Evolutionary conservation across 2,797 vertebrate genomes (phyloP).

Genomic region (Sylvilagus floridanus): DNA sequence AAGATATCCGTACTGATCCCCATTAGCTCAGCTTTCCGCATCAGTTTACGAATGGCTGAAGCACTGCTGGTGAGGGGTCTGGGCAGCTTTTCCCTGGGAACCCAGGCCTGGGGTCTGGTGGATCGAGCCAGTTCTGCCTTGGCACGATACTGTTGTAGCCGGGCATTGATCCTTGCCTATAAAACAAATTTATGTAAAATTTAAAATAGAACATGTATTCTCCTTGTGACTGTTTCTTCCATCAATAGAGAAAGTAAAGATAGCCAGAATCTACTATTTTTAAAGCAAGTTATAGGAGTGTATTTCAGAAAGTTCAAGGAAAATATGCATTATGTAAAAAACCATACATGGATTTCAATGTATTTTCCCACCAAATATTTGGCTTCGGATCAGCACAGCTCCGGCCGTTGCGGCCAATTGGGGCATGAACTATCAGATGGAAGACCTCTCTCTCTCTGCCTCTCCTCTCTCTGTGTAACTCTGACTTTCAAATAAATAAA

Average conservation of each 20-base stretch:
- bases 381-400: too few species aligned
- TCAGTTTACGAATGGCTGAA: constrained; percentile 97
- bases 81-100: constrained; percentile 97
- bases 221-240: constrained; percentile 34
- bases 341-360: too few species aligned
- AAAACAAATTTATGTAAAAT: constrained; percentile 49
- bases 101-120: constrained; percentile 98
- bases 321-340: too few species aligned
- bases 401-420: too few species aligned
- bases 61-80: constrained; percentile 98
- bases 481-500: too few species aligned
- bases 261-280: not conserved
- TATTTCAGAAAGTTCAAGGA: too few species aligned
- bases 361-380: too few species aligned
- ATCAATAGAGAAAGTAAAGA: constrained; percentile 40
- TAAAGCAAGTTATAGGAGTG: not conserved
- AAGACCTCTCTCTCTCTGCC: too few species aligned
- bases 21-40: constrained; percentile 98
- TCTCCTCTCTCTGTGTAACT: too few species aligned
- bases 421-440: too few species aligned
- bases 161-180: constrained; percentile 96
- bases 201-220: constrained; percentile 27
- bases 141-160: constrained; percentile 97
- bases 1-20: constrained; percentile 99
- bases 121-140: constrained; percentile 97